Evolutionary conservation across 2,797 vertebrate species (phyloP), one percentile per base, ranked within the genome.

Genomic region (Myotis planiceps): DNA sequence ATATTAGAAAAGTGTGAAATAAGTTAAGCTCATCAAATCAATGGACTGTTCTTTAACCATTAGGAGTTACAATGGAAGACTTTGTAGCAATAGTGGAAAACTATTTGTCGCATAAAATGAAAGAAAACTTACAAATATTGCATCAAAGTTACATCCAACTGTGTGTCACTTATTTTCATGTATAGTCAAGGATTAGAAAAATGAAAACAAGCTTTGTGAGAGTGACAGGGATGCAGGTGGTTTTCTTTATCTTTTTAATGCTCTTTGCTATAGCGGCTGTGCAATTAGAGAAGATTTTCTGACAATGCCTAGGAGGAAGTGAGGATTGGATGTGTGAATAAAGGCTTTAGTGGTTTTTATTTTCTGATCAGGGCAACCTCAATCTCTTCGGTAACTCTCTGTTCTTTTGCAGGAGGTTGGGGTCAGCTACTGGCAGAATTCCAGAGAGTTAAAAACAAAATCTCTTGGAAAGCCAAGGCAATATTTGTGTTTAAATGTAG

Each of bases 141-240:
- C 60, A 34, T 87, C 5, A 95, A 80, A 94, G 29, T 39, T 63
- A 9, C 8, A 65, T 72, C 51, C 53, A 93, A 55, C 23, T 37
- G 16, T 1, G n/a, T 34, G 81, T 32, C 47, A 37, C 79, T 88
- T 82, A 74, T 94, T 95, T 94, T 79, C 49, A 65, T 69, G 29
- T 76, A 45, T 9, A 80, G 55, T 9, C 32, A 92, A 89, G 66
- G 83, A 91, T 92, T 88, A 92, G 63, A 88, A 90, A 96, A 93
- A 47, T 39, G 55, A 94, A 90, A 93, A 49, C 23, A 75, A 87
- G 42, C 16, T 80, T 91, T 81, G 27, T 92, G 53, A 47, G 13
- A 15, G 6, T 42, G 14, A 63, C 66, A n/a, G 23, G n/a, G 49
- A 71, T 29, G 5, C 81, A 75, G 32, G 9, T n/a, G 34, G 37